Base-by-base conservation (phyloP, 1,140 invertebrate genomes). In the Ruditapes philippinarum region DNA sequence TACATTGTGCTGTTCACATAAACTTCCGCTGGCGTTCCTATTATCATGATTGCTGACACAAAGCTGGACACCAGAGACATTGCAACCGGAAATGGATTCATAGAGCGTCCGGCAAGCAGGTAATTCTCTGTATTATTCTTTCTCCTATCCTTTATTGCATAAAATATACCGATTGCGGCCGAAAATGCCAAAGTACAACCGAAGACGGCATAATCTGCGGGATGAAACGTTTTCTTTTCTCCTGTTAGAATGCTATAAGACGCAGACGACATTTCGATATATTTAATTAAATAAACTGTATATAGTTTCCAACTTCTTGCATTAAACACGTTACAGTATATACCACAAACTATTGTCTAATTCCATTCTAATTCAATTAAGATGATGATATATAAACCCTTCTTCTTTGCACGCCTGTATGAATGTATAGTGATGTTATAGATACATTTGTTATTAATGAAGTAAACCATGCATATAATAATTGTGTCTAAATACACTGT, bases 21-120 rank as follows among this genome's bases (percentile, higher is more conserved):
- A 65, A 94, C 91, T 90, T 95, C 94, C 14, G 90, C 81, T 33
- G 94, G 91, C 4, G 91, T 92, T 5, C 98, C 98, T 28, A 99
- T 96, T 3, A 99, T 95, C 0, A 98, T 98, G 22, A 99, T 97
- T 17, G 98, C 98, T 0, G 98, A 99, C 98, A 99, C 98, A 93
- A 99, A 99, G 40, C 98, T 98, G 96, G 95, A 91, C 70, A 95
- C 80, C 68, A 94, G 74, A 36, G 93, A 94, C 73, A 95, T 78
- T 0, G 94, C 89, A 70, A 94, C 93, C 5, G 94, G 94, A 14
- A 93, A 1, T 31, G 92, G 60, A 1, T 97, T 96, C 97, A 98
- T 98, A 51, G 97, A 97, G 85, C 97, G 96, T 92, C 98, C 97
- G 0, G 97, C 98, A 25, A 98, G 95, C 14, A 98, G 95, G 93